Evolutionary conservation across 2,797 vertebrate genomes (phyloP).

Genomic region (Fringilla coelebs): DNA sequence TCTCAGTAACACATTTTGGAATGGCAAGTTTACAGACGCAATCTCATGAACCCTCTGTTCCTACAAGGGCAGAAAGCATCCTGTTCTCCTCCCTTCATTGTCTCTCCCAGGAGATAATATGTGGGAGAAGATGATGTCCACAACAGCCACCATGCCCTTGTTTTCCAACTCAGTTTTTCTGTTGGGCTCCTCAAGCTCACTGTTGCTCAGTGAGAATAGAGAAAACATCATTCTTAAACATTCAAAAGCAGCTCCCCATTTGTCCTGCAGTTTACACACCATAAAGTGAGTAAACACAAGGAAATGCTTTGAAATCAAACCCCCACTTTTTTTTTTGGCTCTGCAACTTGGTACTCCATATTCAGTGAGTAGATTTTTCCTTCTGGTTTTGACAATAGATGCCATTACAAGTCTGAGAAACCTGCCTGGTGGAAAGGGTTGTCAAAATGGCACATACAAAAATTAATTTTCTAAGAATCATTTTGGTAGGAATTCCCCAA

Average conservation of each 20-base stretch:
- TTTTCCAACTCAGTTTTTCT: neutral
- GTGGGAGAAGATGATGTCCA: neutral
- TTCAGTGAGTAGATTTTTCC: neutral
- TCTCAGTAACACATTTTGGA: neutral
- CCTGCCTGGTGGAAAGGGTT: neutral
- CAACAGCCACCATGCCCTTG: neutral
- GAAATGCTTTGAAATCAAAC: neutral
- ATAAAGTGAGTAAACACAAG: neutral
- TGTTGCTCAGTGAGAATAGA: neutral
- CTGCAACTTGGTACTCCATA: neutral
- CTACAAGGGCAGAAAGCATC: neutral
- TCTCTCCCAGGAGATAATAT: neutral
- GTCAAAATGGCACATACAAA: neutral
- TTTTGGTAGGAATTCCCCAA: neutral
- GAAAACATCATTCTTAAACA: neutral
- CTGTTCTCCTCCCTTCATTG: neutral
- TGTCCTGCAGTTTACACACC: neutral
- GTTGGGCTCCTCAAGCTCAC: neutral
- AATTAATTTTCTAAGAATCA: neutral
- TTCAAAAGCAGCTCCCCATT: neutral
- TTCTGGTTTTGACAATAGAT: neutral
- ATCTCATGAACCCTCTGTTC: neutral
- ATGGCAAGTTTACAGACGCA: neutral
- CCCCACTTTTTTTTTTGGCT: rapidly evolving
- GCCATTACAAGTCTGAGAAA: neutral